Evolutionary conservation across 2,113 vertebrate species (phyloP).

Genomic region (Pseudolaguvia tuberculata): DNA sequence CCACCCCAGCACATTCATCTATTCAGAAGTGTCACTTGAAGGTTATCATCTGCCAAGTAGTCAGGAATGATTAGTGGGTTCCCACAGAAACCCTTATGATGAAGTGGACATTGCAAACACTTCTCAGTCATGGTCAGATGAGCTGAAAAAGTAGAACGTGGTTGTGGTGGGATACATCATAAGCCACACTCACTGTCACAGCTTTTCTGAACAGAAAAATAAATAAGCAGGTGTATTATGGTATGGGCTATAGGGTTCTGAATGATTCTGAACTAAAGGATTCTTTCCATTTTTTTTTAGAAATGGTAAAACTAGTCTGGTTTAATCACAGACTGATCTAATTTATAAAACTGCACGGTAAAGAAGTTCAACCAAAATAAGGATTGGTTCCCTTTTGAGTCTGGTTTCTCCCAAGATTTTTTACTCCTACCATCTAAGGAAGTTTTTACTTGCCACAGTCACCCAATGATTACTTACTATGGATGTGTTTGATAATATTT

Average conservation of each 20-base stretch:
- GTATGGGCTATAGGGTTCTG: not conserved
- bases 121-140: not conserved
- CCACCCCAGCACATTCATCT: conserved; percentile 30
- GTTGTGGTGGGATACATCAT: conserved; percentile 6
- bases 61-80: conserved; percentile 16
- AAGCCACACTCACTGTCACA: conserved; percentile 11
- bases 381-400: no score
- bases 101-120: conserved; percentile 15
- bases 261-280: not conserved
- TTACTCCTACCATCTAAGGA: no score
- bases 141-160: conserved; percentile 7
- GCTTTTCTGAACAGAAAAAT: not conserved
- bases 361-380: no score
- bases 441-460: no score
- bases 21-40: conserved; percentile 39
- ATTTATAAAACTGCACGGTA: conserved; percentile 42
- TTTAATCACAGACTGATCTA: conserved; percentile 52
- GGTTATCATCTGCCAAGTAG: conserved; percentile 40
- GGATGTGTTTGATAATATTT: no score
- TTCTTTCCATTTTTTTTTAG: not conserved
- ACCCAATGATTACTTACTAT: no score
- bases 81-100: conserved; percentile 3
- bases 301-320: no score
- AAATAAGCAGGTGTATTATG: not conserved
- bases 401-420: no score